Base-by-base conservation (phyloP, 2,888 invertebrate genomes). In the Theodoxus fluviatilis region DNA sequence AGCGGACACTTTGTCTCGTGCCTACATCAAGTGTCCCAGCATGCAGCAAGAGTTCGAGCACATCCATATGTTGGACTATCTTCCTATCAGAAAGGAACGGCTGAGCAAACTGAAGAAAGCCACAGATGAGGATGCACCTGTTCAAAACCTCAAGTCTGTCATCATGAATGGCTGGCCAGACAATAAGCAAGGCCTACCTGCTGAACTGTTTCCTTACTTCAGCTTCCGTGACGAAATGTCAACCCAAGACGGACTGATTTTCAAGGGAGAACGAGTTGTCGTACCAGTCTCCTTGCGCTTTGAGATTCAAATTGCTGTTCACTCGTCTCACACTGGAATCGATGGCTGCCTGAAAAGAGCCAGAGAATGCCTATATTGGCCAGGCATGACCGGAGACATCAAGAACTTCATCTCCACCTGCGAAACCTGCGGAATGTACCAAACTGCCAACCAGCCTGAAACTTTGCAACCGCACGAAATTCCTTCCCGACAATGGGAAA, bases 171-270 rank as follows among this genome's bases (percentile, higher is more conserved):
- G 75, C 3, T 74, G 75, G 76, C 74, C 73, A 33, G 67, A 57
- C 3, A 28, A 52, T 6, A 71, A 72, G 52, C 12, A 35, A 22
- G 38, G 47, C 25, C 40, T 66, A 0, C 72, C 73, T 38, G 15
- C 49, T 4, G 67, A 69, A 67, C 25, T 75, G 3, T 4, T 7
- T 3, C 68, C 55, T 18, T 77, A 74, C 61, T 77, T 74, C 67
- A 49, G 67, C 9, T 70, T 73, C 25, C 38, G 77, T 25, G 68
- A 75, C 55, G 73, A 77, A 66, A 57, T 78, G 3, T 52, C 74
- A 0, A 40, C 67, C 1, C 63, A 72, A 49, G 52, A 78, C 70
- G 72, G 67, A n/a, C 38, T 78, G 3, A 38, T 77, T 12, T 75
- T 73, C 43, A 67, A 65, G n/a, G 75, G 69, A 31, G 68, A 71